Evolutionary conservation across 2,113 vertebrate species (phyloP), one percentile per base, ranked within the genome.

Genomic region (Poecilia latipinna): DNA sequence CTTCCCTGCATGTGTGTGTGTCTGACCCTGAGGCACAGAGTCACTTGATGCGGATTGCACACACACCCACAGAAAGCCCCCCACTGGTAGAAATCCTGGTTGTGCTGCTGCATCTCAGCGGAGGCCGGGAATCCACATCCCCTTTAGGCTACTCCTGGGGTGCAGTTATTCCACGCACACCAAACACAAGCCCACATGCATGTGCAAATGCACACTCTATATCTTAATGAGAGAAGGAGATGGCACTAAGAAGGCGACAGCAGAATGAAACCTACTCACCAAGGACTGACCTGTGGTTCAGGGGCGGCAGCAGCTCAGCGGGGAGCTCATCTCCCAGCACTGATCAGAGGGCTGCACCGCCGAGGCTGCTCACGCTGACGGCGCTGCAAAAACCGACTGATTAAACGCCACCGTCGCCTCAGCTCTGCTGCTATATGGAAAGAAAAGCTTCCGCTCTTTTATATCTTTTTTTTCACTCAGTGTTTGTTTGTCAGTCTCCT

Each of bases 121-220:
- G 93, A 93, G 89, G 90, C 86, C 72, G 77, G 89, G 90, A 90
- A 90, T 88, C 86, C 87, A 80, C 86, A 86, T 91, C 92, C 90
- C 94, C 94, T 94, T 93, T 91, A 94, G 94, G 93, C 94, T 79
- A 93, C 89, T 94, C 94, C 93, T 93, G 93, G 90, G 94, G 94
- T 94, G 94, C 90, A 88, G 89, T 92, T 91, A 86, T 91, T 86
- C 81, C 86, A 80, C 76, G 70, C 78, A 69, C 75, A 78, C 61
- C 78, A 88, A 79, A 86, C 83, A 86, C 82, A 37, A 62, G 72
- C 61, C 82, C 76, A 76, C 79, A 78, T 77, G 77, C 75, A 79
- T 65, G 78, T 70, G 77, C 82, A 75, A 72, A 37, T 12, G 54
- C 74, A 54, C 42, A 78, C 77, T 60, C 78, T 69, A 75, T 85